phyloP scores from a whole-genome alignment of 2,888 invertebrate species.

The Odiellus spinosus region DNA sequence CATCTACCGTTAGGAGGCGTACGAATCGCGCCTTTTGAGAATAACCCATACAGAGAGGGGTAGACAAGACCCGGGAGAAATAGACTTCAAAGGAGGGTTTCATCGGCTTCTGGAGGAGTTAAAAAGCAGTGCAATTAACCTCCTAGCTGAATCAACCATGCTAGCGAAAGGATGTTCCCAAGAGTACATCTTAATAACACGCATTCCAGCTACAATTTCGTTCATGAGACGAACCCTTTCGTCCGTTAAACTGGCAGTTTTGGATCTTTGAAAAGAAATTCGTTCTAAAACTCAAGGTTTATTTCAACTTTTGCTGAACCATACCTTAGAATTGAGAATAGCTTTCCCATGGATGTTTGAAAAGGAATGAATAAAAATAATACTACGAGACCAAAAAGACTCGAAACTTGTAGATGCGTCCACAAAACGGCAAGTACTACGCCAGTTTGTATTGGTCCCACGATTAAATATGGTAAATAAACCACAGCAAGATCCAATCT shows the following conservation, averaged over 20 bases:
- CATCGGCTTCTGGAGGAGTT: no score
- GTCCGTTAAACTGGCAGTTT: constrained; percentile 71
- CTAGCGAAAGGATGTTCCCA: constrained; percentile 81
- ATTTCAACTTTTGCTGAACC: no score
- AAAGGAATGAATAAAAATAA: constrained; percentile 64
- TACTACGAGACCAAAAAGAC: constrained; percentile 57
- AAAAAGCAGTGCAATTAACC: no score
- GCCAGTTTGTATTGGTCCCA: constrained; percentile 65
- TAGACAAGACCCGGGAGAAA: no score
- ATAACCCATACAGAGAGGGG: no score
- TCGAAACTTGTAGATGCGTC: constrained; percentile 49
- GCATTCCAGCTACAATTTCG: constrained; percentile 82
- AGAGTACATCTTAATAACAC: constrained; percentile 92
- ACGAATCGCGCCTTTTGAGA: no score
- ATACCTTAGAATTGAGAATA: constrained; percentile 39
- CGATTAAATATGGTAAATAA: constrained; percentile 78
- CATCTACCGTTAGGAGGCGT: no score
- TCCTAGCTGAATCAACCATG: constrained; percentile 57
- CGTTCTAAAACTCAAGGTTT: no score
- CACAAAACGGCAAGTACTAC: constrained; percentile 66
- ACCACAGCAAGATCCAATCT: constrained; percentile 66
- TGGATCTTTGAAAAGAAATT: constrained; percentile 29
- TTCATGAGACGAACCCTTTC: constrained; percentile 82
- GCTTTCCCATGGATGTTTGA: constrained; percentile 44
- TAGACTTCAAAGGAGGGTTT: no score